Evolutionary conservation across 2,797 vertebrate species (phyloP).

Genomic region (Clamator glandarius): DNA sequence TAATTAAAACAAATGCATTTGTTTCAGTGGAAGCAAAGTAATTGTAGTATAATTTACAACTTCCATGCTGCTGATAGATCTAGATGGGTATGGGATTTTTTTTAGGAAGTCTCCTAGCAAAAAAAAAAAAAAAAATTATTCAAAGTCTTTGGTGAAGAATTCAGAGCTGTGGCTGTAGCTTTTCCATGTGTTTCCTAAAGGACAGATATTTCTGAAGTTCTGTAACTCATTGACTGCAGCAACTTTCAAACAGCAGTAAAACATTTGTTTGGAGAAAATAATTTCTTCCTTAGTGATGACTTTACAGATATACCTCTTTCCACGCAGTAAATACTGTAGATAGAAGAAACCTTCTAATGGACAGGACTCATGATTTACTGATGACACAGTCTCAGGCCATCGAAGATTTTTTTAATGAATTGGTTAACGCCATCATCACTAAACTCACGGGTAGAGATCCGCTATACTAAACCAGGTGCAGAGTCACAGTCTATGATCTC

Average conservation of each 20-base stretch:
- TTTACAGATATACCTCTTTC: neutral
- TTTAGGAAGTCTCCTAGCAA: neutral
- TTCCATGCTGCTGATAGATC: neutral
- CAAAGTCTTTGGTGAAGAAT: neutral
- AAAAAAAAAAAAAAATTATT: neutral
- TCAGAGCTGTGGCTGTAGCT: neutral
- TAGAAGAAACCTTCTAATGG: neutral
- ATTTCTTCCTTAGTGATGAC: neutral
- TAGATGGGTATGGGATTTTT: neutral
- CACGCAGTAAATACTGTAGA: neutral
- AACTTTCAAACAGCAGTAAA: neutral
- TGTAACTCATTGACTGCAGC: neutral
- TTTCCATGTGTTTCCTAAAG: neutral
- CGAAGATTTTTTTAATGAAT: neutral
- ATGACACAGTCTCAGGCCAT: neutral
- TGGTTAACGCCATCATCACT: neutral
- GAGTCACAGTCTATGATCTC: neutral
- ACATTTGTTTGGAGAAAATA: neutral
- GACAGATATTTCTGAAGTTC: neutral
- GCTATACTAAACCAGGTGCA: neutral
- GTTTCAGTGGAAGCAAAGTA: neutral
- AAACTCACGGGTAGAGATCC: neutral
- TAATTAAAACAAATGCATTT: neutral
- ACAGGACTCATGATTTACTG: neutral
- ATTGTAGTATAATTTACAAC: neutral